Percentiles rank a stretch among this genome's conserved stretches.
Evolutionary conservation across 1,140 invertebrate species (phyloP).

Genomic region (Trachymyrmex septentrionalis): DNA sequence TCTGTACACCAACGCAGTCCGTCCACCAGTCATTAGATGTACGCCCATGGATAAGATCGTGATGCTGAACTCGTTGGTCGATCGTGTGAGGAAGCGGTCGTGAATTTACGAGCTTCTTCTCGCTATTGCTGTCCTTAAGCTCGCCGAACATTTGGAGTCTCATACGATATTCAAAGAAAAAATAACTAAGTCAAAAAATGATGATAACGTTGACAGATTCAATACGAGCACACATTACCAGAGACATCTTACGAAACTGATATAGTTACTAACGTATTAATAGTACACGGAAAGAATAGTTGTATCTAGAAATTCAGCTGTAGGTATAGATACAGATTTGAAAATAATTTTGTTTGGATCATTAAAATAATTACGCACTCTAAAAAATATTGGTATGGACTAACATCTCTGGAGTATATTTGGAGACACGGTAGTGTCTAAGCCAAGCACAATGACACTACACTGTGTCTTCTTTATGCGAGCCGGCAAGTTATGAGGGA

Average conservation of each 20-base stretch:
- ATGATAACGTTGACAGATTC: neutral
- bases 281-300: neutral
- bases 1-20: slow-evolving; percentile 24
- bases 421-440: too few species aligned
- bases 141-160: neutral
- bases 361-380: too few species aligned
- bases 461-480: too few species aligned
- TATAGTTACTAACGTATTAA: neutral
- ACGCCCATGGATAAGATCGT: slow-evolving; percentile 78
- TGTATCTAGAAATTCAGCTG: too few species aligned
- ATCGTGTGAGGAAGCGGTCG: slow-evolving; percentile 68
- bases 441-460: too few species aligned
- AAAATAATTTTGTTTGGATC: too few species aligned
- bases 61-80: slow-evolving; percentile 72
- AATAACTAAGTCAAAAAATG: neutral
- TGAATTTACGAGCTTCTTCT: slow-evolving; percentile 72
- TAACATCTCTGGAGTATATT: too few species aligned
- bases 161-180: neutral
- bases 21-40: slow-evolving; percentile 64
- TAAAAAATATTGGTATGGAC: too few species aligned
- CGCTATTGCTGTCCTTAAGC: slow-evolving; percentile 27
- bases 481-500: too few species aligned
- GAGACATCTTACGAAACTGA: neutral
- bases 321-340: too few species aligned
- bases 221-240: neutral